These are phyloP conservation scores for Procavia capensis DNA, from an alignment of 2,113 vertebrate genomes.

Conservation along the genomic window DNA sequence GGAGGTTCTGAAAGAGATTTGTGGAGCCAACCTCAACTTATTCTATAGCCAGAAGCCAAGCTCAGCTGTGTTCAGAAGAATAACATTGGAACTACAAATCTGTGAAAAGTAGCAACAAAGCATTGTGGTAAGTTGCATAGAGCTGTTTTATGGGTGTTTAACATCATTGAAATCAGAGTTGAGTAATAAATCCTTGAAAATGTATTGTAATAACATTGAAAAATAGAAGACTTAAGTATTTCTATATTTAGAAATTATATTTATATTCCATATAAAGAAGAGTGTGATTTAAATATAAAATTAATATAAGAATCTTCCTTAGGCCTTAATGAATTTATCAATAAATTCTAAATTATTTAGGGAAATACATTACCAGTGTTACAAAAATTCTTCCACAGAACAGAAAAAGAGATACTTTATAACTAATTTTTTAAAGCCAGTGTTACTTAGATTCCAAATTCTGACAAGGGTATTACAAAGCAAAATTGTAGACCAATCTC, in stretches of 20 bases:
- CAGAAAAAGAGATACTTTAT: background rate
- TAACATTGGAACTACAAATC: too few relatives aligned
- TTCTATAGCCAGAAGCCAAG: background rate
- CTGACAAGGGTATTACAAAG: background rate
- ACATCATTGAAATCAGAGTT: background rate
- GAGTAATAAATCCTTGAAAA: background rate
- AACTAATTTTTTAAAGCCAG: background rate
- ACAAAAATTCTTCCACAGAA: too few relatives aligned
- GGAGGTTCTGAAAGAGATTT: background rate
- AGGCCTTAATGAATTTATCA: background rate
- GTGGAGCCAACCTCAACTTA: background rate
- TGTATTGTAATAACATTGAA: background rate
- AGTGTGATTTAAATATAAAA: background rate
- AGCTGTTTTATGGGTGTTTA: background rate
- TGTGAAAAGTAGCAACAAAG: background rate
- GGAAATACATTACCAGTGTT: background rate
- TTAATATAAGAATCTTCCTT: background rate
- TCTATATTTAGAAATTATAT: too few relatives aligned
- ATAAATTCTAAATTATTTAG: background rate
- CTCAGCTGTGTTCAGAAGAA: background rate
- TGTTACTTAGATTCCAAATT: background rate
- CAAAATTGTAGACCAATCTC: background rate
- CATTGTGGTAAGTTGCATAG: background rate
- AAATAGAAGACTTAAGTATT: background rate
- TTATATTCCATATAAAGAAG: too few relatives aligned